These are phyloP conservation scores for Piezodorus guildinii DNA, from an alignment of 1,140 invertebrate species.

Conservation along the genomic window DNA sequence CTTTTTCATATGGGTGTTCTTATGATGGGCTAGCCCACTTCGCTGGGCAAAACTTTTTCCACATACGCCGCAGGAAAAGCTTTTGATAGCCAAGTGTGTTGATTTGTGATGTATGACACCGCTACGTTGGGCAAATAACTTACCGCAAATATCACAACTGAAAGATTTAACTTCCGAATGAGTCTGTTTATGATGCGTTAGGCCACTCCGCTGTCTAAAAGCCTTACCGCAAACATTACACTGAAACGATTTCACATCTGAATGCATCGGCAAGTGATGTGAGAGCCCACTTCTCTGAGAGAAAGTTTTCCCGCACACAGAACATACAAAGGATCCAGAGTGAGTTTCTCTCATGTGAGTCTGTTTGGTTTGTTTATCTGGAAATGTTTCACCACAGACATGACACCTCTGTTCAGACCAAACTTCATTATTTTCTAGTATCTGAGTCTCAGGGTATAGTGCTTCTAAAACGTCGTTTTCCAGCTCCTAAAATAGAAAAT, in stretches of 20 bases:
- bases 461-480: slow-evolving; percentile 15
- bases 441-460: slow-evolving; percentile 18
- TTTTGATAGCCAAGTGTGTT: slow-evolving; percentile 14
- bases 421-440: slow-evolving; percentile 15
- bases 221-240: slow-evolving; percentile 31
- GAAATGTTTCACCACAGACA: slow-evolving; percentile 15
- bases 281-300: slow-evolving; percentile 27
- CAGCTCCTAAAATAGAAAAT: slow-evolving; percentile 6
- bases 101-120: slow-evolving; percentile 17
- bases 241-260: slow-evolving; percentile 27
- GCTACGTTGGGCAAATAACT: slow-evolving; percentile 16
- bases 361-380: slow-evolving; percentile 1
- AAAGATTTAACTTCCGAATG: slow-evolving; percentile 22
- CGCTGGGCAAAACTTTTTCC: slow-evolving; percentile 16
- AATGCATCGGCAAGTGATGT: slow-evolving; percentile 28
- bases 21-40: slow-evolving; percentile 18
- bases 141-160: slow-evolving; percentile 16
- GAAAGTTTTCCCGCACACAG: slow-evolving; percentile 29
- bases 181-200: slow-evolving; percentile 28
- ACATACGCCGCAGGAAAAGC: slow-evolving; percentile 11
- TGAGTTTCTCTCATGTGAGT: slow-evolving; percentile 9
- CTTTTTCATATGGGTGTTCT: slow-evolving; percentile 16
- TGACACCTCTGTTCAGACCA: slow-evolving; percentile 9
- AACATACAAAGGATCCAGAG: slow-evolving; percentile 19
- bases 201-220: slow-evolving; percentile 28